These are phyloP conservation scores for Sialia sialis DNA, from an alignment of 2,113 vertebrate genomes.

Conservation along the genomic window DNA sequence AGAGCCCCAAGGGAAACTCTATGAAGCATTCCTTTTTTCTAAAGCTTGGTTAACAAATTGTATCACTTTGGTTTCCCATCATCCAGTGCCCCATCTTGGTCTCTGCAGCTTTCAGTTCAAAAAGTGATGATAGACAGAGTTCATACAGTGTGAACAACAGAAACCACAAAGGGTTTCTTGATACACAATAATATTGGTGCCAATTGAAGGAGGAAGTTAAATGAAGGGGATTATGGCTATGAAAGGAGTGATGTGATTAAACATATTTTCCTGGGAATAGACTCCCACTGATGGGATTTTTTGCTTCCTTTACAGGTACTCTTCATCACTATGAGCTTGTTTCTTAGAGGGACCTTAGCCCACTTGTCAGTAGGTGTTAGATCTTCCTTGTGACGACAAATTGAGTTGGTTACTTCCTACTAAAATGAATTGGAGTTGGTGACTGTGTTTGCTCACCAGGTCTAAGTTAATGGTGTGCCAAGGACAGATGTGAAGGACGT, in stretches of 20 bases:
- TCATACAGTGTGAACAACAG: background rate
- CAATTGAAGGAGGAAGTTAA: background rate
- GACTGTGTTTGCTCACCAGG: background rate
- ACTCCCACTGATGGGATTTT: background rate
- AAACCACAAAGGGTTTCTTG: background rate
- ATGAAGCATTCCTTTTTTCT: background rate
- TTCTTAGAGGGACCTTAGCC: background rate
- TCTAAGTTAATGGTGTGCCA: background rate
- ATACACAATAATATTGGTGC: background rate
- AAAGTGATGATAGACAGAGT: background rate
- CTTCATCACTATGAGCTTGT: background rate
- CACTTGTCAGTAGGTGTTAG: background rate
- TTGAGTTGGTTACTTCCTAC: background rate
- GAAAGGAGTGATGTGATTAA: background rate
- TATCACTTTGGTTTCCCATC: background rate
- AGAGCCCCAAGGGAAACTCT: background rate
- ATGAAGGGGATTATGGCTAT: background rate
- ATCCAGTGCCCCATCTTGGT: background rate
- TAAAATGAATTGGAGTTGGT: background rate
- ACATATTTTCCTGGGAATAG: background rate
- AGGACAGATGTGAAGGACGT: background rate
- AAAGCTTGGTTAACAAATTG: slow-evolving; percentile 16
- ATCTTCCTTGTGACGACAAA: background rate
- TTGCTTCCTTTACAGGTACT: slow-evolving; percentile 54
- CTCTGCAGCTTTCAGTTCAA: background rate